Evolutionary conservation across 2,888 invertebrate species (phyloP).

Genomic region (Drosophila melanocephala): DNA sequence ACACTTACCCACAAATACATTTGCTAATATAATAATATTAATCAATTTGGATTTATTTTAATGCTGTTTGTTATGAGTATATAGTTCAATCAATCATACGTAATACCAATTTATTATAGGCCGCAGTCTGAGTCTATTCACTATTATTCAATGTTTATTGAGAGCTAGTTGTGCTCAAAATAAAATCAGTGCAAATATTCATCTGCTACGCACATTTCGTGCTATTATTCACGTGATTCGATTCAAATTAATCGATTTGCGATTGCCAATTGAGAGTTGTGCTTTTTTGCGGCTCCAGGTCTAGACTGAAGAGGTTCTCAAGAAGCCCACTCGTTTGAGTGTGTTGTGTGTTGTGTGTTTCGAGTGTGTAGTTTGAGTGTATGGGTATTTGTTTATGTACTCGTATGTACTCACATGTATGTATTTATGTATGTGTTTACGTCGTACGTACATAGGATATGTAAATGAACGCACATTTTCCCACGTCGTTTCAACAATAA

Average conservation of each 20-base stretch:
- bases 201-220: slow-evolving; percentile 1
- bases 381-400: slow-evolving; percentile 18
- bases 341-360: slow-evolving; percentile 24
- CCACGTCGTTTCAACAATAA: slow-evolving; percentile 73
- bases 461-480: slow-evolving; percentile 70
- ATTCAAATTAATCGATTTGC: slow-evolving; percentile 30
- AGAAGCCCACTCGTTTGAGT: slow-evolving; percentile 49
- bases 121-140: background rate
- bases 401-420: background rate
- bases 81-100: background rate
- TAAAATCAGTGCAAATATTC: slow-evolving; percentile 4
- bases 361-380: slow-evolving; percentile 29
- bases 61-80: background rate
- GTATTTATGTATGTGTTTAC: slow-evolving; percentile 1
- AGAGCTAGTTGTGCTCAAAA: background rate
- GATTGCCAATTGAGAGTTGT: slow-evolving; percentile 22
- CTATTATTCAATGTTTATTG: background rate
- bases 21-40: background rate
- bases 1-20: background rate
- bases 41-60: background rate
- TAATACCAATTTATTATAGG: background rate
- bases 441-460: slow-evolving; percentile 35
- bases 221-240: slow-evolving; percentile 28
- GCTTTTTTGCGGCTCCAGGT: background rate
- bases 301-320: slow-evolving; percentile 43